Evolutionary conservation across 2,888 invertebrate genomes (phyloP).

Genomic region (Villa cingulata): DNA sequence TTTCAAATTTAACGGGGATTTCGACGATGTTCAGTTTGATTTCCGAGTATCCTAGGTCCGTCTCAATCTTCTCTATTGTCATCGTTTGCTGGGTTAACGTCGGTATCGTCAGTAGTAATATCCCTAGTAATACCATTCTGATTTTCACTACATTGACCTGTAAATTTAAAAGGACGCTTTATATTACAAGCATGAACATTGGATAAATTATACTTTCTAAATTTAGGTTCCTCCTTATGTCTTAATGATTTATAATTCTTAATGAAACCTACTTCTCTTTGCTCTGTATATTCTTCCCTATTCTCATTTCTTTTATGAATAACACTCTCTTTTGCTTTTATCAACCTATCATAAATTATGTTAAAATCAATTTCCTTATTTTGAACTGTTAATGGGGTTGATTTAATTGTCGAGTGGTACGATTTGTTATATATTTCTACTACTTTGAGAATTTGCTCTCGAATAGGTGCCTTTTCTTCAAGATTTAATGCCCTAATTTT

Average conservation of each 20-base stretch:
- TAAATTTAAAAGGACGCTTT: conserved; percentile 9
- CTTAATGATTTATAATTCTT: conserved; percentile 1
- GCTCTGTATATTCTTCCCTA: not conserved
- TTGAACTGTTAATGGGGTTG: not conserved
- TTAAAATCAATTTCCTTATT: not conserved
- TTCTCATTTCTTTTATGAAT: not conserved
- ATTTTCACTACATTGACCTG: not conserved
- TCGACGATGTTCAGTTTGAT: not conserved
- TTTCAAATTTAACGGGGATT: not conserved
- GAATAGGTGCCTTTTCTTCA: conserved; percentile 1
- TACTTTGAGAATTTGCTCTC: not conserved
- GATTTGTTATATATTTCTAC: not conserved
- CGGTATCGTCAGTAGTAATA: not conserved
- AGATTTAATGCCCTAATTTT: conserved; percentile 1
- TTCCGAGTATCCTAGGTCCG: not conserved
- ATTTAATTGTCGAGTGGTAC: not conserved
- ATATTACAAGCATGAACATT: conserved; percentile 8
- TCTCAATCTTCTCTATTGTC: not conserved
- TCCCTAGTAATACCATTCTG: not conserved
- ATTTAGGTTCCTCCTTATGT: conserved; percentile 10
- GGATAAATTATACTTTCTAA: conserved; percentile 5
- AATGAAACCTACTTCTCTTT: not conserved
- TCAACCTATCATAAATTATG: not conserved
- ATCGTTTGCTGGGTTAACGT: not conserved
- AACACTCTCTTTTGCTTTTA: not conserved